Evolutionary conservation across 2,113 vertebrate genomes (phyloP).

Genomic region (Boulengeromyrus knoepffleri): DNA sequence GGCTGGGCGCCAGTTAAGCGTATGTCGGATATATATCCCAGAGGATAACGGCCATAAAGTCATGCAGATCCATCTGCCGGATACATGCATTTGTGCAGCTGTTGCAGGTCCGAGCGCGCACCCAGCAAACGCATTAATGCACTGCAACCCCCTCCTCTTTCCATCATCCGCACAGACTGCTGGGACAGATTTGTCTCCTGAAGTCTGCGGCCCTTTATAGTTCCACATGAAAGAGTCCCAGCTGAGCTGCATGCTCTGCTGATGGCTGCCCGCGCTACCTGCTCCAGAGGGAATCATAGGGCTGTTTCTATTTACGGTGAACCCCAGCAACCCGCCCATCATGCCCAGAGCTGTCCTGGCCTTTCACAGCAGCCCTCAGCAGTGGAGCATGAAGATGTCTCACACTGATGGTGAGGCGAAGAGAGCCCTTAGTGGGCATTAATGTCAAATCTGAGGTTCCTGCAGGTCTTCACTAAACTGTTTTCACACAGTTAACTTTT

Average conservation of each 20-base stretch:
- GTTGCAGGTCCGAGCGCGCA: not conserved
- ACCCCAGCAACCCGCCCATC: not conserved
- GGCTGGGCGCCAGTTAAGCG: not conserved
- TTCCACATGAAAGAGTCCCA: constrained; percentile 14
- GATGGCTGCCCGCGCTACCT: not conserved
- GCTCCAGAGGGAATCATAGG: not conserved
- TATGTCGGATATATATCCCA: not conserved
- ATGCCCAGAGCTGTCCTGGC: not conserved
- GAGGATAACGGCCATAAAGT: not conserved
- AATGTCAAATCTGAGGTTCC: not conserved
- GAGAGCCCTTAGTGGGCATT: not conserved
- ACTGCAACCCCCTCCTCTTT: not conserved
- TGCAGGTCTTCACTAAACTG: not conserved
- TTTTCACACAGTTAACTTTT: not conserved
- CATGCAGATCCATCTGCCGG: not conserved
- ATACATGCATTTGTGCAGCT: not conserved
- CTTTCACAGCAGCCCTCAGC: not conserved
- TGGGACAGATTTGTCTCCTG: not conserved
- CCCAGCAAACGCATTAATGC: not conserved
- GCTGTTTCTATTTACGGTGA: not conserved
- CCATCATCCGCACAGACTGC: not conserved
- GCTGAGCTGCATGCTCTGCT: not conserved
- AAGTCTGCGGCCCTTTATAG: constrained; percentile 11
- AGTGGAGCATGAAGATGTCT: not conserved
- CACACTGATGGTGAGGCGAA: not conserved